phyloP scores from a whole-genome alignment of 2,113 vertebrate species.

The Daboia siamensis region DNA sequence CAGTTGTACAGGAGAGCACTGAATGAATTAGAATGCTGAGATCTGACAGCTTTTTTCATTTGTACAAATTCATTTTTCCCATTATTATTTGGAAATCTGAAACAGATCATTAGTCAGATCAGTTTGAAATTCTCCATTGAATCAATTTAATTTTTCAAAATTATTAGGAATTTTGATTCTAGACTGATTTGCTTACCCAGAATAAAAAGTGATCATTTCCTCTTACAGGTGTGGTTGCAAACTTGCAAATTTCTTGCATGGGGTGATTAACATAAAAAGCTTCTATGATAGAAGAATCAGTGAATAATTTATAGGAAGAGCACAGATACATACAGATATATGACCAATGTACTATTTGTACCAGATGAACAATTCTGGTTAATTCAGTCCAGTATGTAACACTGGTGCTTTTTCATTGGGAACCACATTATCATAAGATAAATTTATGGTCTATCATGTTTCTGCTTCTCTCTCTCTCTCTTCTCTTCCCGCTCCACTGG shows the following conservation, averaged over 20 bases:
- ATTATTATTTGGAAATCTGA: neutral
- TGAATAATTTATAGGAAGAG: neutral
- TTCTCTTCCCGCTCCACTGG: neutral
- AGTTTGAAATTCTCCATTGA: neutral
- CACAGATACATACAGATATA: neutral
- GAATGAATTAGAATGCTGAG: neutral
- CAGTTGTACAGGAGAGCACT: neutral
- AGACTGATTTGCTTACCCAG: neutral
- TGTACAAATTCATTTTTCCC: neutral
- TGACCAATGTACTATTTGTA: neutral
- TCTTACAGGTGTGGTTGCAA: neutral
- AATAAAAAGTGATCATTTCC: neutral
- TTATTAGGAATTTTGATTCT: neutral
- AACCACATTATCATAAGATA: neutral
- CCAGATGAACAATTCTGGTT: neutral
- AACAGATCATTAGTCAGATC: neutral
- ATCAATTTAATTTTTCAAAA: neutral
- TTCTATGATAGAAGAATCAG: neutral
- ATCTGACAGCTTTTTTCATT: neutral
- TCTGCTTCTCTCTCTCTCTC: neutral
- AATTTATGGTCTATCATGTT: neutral
- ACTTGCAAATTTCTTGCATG: neutral
- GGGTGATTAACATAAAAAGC: neutral
- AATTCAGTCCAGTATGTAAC: neutral
- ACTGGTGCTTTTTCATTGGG: neutral